phyloP scores from a whole-genome alignment of 2,797 vertebrate genomes.

The Enteromius afrohamiltoni region DNA sequence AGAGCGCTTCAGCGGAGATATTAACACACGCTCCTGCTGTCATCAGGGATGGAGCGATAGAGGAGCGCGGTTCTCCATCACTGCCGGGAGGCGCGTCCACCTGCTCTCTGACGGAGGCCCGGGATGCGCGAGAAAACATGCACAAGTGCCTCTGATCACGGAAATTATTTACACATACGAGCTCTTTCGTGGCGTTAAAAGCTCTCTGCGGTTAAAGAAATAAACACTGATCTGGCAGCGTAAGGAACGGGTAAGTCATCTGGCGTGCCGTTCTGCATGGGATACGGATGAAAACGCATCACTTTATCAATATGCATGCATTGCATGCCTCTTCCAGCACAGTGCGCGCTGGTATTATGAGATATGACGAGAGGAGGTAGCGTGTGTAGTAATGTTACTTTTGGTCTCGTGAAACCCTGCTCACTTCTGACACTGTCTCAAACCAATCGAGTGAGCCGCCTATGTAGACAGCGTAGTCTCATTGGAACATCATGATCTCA shows the following conservation, averaged over 20 bases:
- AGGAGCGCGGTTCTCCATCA: slow-evolving; percentile 77
- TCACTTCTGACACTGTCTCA: slow-evolving; percentile 14
- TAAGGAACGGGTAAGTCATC: slow-evolving; percentile 46
- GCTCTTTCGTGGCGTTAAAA: slow-evolving; percentile 61
- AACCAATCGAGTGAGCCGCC: neutral
- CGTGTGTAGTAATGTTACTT: slow-evolving; percentile 15
- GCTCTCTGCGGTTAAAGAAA: slow-evolving; percentile 69
- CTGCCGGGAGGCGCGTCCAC: slow-evolving; percentile 86
- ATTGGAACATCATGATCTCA: neutral
- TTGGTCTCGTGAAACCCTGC: neutral
- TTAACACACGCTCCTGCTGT: slow-evolving; percentile 63
- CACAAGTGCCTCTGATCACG: slow-evolving; percentile 80
- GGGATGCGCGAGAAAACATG: slow-evolving; percentile 77
- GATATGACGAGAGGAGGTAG: neutral
- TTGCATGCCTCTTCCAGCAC: neutral
- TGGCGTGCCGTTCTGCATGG: slow-evolving; percentile 13
- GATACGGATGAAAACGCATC: slow-evolving; percentile 45
- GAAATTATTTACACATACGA: slow-evolving; percentile 40
- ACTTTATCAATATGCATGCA: neutral
- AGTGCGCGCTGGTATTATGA: neutral
- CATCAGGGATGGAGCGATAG: slow-evolving; percentile 78
- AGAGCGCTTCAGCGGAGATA: neutral
- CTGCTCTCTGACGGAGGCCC: slow-evolving; percentile 83
- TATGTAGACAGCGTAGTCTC: neutral
- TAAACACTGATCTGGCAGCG: slow-evolving; percentile 69